These are phyloP conservation scores for Atta colombica DNA, from an alignment of 1,140 invertebrate genomes.

Conservation along the genomic window DNA sequence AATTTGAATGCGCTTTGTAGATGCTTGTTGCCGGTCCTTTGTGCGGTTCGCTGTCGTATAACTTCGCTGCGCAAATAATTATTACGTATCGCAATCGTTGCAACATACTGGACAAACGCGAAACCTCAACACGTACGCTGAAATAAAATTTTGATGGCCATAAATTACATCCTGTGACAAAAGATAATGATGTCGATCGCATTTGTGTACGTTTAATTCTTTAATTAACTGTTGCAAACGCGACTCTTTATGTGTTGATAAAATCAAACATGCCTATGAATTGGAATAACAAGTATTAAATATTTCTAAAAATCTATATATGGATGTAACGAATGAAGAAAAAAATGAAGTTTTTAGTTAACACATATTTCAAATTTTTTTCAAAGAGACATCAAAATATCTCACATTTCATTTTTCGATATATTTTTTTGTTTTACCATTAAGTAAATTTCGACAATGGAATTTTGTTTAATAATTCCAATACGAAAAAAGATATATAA, in stretches of 20 bases:
- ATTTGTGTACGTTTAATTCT: background rate
- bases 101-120: background rate
- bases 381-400: background rate
- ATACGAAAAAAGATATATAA: background rate
- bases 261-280: background rate
- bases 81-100: conserved; percentile 51
- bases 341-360: background rate
- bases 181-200: background rate
- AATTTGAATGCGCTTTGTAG: conserved; percentile 49
- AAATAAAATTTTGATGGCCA: conserved; percentile 33
- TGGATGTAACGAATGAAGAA: background rate
- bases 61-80: conserved; percentile 55
- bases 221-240: background rate
- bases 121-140: background rate
- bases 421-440: background rate
- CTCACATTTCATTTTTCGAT: background rate
- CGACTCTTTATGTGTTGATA: background rate
- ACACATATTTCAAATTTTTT: background rate
- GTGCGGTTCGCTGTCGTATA: conserved; percentile 42
- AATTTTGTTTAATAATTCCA: conserved; percentile 17
- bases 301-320: background rate
- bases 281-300: background rate
- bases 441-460: background rate
- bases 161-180: background rate
- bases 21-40: conserved; percentile 51